phyloP scores from a whole-genome alignment of 2,113 vertebrate genomes.

The Eurystomus gularis region DNA sequence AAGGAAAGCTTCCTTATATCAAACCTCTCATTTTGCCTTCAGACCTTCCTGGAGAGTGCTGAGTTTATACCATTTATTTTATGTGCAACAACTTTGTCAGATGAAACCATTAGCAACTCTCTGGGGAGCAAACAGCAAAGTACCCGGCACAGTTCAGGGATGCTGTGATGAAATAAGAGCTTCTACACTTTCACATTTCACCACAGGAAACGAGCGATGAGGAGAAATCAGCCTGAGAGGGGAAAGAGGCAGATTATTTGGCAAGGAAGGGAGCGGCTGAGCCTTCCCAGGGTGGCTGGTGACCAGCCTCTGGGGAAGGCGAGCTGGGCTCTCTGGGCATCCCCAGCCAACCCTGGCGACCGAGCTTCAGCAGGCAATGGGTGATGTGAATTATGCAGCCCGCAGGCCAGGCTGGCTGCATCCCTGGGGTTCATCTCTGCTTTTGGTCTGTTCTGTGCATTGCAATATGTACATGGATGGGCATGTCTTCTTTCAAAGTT shows the following conservation, averaged over 20 bases:
- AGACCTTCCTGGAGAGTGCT: neutral
- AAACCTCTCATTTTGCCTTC: neutral
- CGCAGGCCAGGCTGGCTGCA: neutral
- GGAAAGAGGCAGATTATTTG: neutral
- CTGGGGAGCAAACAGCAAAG: neutral
- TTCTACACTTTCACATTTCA: neutral
- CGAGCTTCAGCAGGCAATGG: rapidly evolving
- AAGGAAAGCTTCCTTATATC: neutral
- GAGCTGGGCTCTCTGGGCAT: neutral
- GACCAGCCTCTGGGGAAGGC: neutral
- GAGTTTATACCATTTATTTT: neutral
- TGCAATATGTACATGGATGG: rapidly evolving
- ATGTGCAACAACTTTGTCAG: neutral
- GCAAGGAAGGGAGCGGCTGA: neutral
- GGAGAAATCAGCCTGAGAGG: neutral
- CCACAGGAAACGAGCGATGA: neutral
- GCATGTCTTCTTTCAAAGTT: neutral
- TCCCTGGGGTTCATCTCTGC: neutral
- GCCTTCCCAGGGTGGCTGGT: neutral
- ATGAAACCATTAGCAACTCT: neutral
- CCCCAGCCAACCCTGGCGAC: neutral
- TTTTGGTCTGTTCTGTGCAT: neutral
- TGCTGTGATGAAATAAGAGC: neutral
- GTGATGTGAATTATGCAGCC: neutral
- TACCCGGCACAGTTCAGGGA: rapidly evolving